These are phyloP conservation scores for Blennius ocellaris DNA, from an alignment of 2,113 vertebrate genomes.

Conservation along the genomic window DNA sequence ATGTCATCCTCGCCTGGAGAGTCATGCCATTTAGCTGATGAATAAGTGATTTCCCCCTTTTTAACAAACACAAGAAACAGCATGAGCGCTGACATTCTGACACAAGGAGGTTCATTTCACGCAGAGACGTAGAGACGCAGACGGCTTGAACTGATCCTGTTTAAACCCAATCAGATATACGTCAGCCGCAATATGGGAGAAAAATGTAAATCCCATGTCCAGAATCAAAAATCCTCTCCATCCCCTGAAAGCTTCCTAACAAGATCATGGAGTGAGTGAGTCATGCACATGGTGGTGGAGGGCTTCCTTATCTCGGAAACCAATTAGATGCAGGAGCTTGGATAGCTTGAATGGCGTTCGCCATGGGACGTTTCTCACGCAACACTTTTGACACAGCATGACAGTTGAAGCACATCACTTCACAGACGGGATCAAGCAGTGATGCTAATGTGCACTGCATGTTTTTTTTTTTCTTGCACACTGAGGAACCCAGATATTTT, in stretches of 20 bases:
- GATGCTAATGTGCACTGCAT: conserved; percentile 1
- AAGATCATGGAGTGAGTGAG: conserved; percentile 62
- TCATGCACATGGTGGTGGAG: conserved; percentile 43
- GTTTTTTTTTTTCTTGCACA: conserved; percentile 11
- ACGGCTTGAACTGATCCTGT: no score
- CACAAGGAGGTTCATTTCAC: background rate
- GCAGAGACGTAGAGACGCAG: background rate
- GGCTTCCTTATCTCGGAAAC: conserved; percentile 64
- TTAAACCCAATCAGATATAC: no score
- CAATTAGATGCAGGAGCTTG: conserved; percentile 60
- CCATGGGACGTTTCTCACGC: conserved; percentile 34
- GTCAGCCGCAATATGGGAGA: background rate
- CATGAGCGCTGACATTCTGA: background rate
- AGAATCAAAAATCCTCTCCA: conserved; percentile 32
- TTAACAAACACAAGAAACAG: conserved; percentile 28
- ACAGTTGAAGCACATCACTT: conserved; percentile 31
- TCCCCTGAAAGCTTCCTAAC: conserved; percentile 56
- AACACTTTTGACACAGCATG: conserved; percentile 52
- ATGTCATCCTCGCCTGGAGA: conserved; percentile 44
- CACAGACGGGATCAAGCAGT: conserved; percentile 13
- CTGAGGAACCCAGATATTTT: conserved; percentile 8
- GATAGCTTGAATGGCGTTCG: conserved; percentile 26
- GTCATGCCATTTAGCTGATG: conserved; percentile 52
- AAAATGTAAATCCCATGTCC: conserved; percentile 9
- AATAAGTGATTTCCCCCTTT: conserved; percentile 56